Evolutionary conservation across 2,797 vertebrate species (phyloP), one percentile per base, ranked within the genome.

Genomic region (Gambusia yucatana): DNA sequence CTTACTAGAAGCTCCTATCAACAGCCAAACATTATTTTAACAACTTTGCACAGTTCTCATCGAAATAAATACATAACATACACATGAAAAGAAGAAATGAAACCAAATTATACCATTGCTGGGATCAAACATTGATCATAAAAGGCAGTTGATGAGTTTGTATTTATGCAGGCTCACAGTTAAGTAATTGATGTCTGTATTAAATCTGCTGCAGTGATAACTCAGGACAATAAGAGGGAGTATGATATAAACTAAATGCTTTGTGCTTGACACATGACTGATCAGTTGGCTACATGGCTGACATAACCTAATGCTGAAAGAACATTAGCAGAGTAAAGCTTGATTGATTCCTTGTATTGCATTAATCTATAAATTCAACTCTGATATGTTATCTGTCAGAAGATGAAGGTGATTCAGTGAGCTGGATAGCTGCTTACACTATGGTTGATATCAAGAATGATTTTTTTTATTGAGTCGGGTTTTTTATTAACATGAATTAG

Each of bases 1-100:
- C 76, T 80, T 39, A 70, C 71, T 72, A 70, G 72, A 82, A 72
- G 65, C 73, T 71, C 3, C 10, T 13, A 6, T 43, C 30, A 36
- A 39, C 71, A 25, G 71, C 47, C 46, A 50, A 41, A 72, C 30
- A 72, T 36, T 50, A 22, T n/a, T 50, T 30, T 13, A 69, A 69
- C 22, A 43, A 41, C 39, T 20, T 20, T 25, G 1, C 41, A 69
- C 39, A 69, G 9, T 43, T 65, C 1, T 13, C 4, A 43, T 11
- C 6, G 4, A 69, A 69, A 69, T 43, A 69, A 20, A 43, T 8
- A 3, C 17, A 65, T 65, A 39, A 65, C 39, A 3, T 10, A 10
- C 1, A 43, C 10, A 39, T 13, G 10, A 43, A 6, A 43, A 69
- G 22, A 69, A 41, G 25, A 25, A 43, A 41, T 43, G 1, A n/a